Evolutionary conservation across 2,888 invertebrate genomes (phyloP), one percentile per base, ranked within the genome.

Genomic region (Mesorhabditis sp.): DNA sequence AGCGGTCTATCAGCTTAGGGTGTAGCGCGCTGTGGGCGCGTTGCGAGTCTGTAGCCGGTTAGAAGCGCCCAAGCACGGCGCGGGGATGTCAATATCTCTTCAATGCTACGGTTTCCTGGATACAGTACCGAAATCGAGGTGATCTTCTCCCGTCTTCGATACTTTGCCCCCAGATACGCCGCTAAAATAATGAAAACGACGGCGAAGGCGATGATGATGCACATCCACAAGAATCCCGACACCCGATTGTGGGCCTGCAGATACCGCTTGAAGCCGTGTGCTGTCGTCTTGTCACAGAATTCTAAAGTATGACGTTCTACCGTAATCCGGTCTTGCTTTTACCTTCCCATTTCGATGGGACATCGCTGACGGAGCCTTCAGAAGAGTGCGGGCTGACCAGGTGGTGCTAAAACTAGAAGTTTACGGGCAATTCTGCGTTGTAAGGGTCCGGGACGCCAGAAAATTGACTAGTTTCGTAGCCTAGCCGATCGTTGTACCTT

Each of bases 281-380:
- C 80, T 10, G 80, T 80, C 5, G 80, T 80, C 66, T 75, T 76
- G 66, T 80, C 80, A 28, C 74, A 69, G 62, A 80, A 80, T 62
- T 76, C 73, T 7, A 50, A 66, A 45, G 28, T 28, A 2, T 28
- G 28, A 28, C 28, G 1, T 2, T 1, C 28, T 28, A 28, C 28
- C 28, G 28, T 28, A 28, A 28, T 28, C 28, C 2, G 74, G 44
- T 43, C 72, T 73, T 6, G 50, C 44, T 43, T 67, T 50, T 13
- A 50, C 58, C 58, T 50, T 50, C n/a, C 58, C 58, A 50, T 50
- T 10, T 50, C n/a, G 58, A 2, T 2, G 7, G 58, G 7, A 13
- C n/a, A 10, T 50, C 58, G 58, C n/a, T 28, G 28, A 28, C 7
- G 58, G 58, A 50, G 10, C n/a, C n/a, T 50, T 50, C 10, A 50